Evolutionary conservation across 2,797 vertebrate genomes (phyloP), one percentile per base, ranked within the genome.

Genomic region (Gymnothorax javanicus): DNA sequence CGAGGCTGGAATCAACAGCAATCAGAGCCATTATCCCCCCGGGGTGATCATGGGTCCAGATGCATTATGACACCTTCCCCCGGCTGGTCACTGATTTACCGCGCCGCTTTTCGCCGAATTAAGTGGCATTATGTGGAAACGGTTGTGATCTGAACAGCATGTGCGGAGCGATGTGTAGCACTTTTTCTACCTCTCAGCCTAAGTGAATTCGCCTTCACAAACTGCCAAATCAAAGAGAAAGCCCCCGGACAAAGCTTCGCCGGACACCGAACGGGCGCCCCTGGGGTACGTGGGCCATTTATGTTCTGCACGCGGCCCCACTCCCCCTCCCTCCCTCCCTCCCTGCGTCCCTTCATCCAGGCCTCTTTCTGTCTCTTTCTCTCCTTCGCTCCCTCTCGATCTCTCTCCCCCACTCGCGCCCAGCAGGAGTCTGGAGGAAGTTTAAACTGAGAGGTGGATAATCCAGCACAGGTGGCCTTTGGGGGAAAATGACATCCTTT

Each of bases 121-220:
- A 98, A 98, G 97, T 98, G 96, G 96, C 96, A 97, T 97, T 97
- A 97, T 95, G 93, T 95, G 97, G 97, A 98, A 97, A 97, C 96
- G 97, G 96, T 96, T 97, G 97, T 97, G 97, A 98, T 97, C 96
- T 96, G 97, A 98, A 98, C 97, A 97, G 98, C 97, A 97, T 98
- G 97, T 97, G 96, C 96, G 97, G 96, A 95, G 89, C 97, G 96
- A 96, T 43, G 97, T 97, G 97, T 97, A 97, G 97, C 95, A 97
- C 96, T 96, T 96, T 96, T 43, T 43, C 33, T 43, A 43, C 95
- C 95, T 96, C 96, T 96, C 95, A 95, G 95, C 96, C 97, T 97
- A 97, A 97, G 97, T 97, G 97, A 98, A 98, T 97, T 97, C 96
- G 33, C 96, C 96, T 96, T 97, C 95, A 95, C 96, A 97, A 62